Base-by-base conservation (phyloP, 2,113 vertebrate species). In the Nicator chloris region DNA sequence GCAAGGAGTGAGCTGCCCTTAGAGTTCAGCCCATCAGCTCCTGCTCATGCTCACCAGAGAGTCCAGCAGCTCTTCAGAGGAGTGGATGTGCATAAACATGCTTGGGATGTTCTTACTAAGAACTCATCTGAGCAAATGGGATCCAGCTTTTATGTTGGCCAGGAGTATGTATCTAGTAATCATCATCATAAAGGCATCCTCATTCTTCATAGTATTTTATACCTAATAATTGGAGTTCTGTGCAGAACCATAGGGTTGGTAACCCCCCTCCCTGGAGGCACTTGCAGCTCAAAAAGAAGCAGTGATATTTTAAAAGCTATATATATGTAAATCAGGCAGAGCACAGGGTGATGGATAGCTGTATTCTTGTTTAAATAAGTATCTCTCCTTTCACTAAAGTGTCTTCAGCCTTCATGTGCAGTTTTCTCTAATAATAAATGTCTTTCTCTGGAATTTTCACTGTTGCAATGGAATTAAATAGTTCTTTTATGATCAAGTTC, bases 221-320 rank as follows among this genome's bases (percentile, higher is more conserved):
- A 42, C 82, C 50, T 77, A 57, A 51, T 94, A 85, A 81, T 59
- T 77, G 66, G 54, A 94, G 68, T 80, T 82, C 50, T 88, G n/a
- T 93, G 85, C 39, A 39, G 71, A 92, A 90, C 79, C 68, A 12
- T 33, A 33, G 70, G 56, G 42, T 89, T 90, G 79, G 90, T 88
- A 93, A 65, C 90, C 88, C 90, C 91, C 76, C 68, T 97, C 90
- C 92, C 94, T 88, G 71, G 80, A 88, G 92, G 90, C 94, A 59
- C 86, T 86, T 93, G 54, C 28, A 90, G 82, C 64, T 83, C 86
- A 54, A 80, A 60, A 92, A 88, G 79, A 12, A 69, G 76, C 68
- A 14, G 64, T 73, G 95, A 85, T 92, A 69, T 94, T 95, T 95
- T 92, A 81, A 86, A 95, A 90, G 90, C 93, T 92, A 82, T 97